Base-by-base conservation (phyloP, 2,888 invertebrate genomes). In the Pomacea canaliculata region DNA sequence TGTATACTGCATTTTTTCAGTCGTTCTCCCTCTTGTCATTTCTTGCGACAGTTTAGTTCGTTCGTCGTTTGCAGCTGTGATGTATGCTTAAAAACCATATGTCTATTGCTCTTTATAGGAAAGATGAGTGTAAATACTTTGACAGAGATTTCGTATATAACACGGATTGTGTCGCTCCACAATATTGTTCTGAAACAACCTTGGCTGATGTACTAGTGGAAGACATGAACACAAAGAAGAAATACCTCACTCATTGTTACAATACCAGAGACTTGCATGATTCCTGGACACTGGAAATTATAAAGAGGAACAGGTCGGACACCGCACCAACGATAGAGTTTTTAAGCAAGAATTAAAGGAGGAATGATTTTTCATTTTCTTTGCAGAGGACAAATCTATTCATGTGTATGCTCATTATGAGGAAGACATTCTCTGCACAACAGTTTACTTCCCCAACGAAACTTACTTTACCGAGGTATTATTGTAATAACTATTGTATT, bases 401-500 rank as follows among this genome's bases (percentile, higher is more conserved):
- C 18, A n/a, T 46, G 73, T 73, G 7, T 60, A 67, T 59, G 73
- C 73, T 37, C 68, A 68, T 46, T 73, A 66, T 73, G 73, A 73
- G 60, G 68, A 68, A 18, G 73, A 60, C 23, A 13, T 73, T 68
- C 60, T 73, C 27, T 73, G 66, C 13, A 66, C 73, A 23, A 68
- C 56, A 27, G 67, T 68, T 27, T 37, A 49, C 23, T 73, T 73
- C 27, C 73, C 67, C 8, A 27, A 73, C 67, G 73, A 73, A 51
- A 73, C 60, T 18, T 73, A 73, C 48, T 66, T 68, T 7, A 66
- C 66, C 9, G 73, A 73, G 68, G 73, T 73, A 60, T 23, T 23
- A 2, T 16, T 10, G 16, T 56, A 56, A 56, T 1, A 13, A 56
- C 51, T 13, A 13, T 16, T 16, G 12, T 56, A 16, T 4, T 56